Percentiles rank a stretch among this genome's conserved stretches.
Conservation (phyloP, 2,113 vertebrate genomes). For the Forbesichthys agassizii region DNA sequence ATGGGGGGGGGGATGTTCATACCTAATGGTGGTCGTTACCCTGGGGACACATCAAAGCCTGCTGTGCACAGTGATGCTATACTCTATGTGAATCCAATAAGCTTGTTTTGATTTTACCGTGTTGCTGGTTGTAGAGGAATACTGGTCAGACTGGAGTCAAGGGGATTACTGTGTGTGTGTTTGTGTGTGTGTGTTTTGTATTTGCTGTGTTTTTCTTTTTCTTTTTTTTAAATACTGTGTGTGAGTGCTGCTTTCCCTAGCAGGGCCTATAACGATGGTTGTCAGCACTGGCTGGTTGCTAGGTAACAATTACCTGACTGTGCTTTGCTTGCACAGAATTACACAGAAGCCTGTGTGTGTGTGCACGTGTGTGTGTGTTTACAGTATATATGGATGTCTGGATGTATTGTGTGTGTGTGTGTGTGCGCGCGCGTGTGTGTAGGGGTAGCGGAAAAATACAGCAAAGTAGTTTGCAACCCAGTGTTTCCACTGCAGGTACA, state of each 20-base stretch:
- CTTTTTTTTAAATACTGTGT: conserved; percentile 63
- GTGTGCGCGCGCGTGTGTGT: conserved; percentile 9
- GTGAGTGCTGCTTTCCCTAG: conserved; percentile 69
- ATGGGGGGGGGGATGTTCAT: conserved; percentile 41
- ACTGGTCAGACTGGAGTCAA: conserved; percentile 15
- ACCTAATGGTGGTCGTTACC: conserved; percentile 34
- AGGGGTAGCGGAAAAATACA: conserved; percentile 57
- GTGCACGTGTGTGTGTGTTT: conserved; percentile 24
- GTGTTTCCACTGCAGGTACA: conserved; percentile 39
- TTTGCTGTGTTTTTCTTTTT: conserved; percentile 39
- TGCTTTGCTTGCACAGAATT: conserved; percentile 72
- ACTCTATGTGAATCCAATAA: background rate
- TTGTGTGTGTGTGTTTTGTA: conserved; percentile 20
- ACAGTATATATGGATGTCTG: background rate
- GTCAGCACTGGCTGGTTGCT: conserved; percentile 80
- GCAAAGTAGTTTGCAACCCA: conserved; percentile 43
- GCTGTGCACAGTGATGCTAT: background rate
- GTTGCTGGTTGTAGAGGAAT: conserved; percentile 9
- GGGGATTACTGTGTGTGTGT: conserved; percentile 5
- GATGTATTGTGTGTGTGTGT: background rate
- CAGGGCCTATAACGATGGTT: conserved; percentile 74
- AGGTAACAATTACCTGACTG: conserved; percentile 82
- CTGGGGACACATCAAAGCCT: conserved; percentile 39
- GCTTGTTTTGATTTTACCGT: conserved; percentile 35
- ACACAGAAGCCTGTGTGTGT: conserved; percentile 50